A percentile compares a stretch with the other conserved stretches of the same genome.
phyloP scores from a whole-genome alignment of 2,113 vertebrate genomes.

The Casuarius casuarius region DNA sequence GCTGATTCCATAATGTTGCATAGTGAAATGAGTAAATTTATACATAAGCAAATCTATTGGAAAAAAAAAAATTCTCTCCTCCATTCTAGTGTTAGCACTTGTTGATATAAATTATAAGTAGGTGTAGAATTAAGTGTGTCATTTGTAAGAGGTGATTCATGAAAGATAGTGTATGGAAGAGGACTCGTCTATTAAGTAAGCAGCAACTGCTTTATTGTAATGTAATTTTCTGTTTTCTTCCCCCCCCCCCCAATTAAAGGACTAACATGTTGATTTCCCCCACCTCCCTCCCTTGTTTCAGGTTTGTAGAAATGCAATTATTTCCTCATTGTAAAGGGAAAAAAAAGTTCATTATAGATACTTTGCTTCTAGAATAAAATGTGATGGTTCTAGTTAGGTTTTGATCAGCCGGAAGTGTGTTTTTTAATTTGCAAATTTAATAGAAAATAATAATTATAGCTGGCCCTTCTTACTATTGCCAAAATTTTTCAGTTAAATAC shows the following conservation, averaged over 20 bases:
- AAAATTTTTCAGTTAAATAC: not conserved
- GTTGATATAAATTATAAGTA: not conserved
- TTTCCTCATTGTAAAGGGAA: not conserved
- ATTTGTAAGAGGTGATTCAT: not conserved
- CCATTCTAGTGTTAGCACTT: conserved; percentile 26
- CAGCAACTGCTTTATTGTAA: not conserved
- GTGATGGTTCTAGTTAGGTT: not conserved
- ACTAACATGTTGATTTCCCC: not conserved
- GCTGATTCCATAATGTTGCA: not conserved
- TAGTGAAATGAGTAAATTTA: not conserved
- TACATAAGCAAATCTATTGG: not conserved
- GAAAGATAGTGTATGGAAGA: not conserved
- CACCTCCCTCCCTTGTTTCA: rapidly evolving
- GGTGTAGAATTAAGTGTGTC: not conserved
- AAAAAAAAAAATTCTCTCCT: not conserved
- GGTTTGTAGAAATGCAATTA: not conserved
- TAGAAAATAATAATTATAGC: not conserved
- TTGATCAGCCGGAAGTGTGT: not conserved
- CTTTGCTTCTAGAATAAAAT: not conserved
- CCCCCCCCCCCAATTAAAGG: not conserved
- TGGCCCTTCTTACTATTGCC: not conserved
- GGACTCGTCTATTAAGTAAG: not conserved
- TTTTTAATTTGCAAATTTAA: not conserved
- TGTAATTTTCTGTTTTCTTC: not conserved
- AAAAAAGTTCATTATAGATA: not conserved